phyloP scores from a whole-genome alignment of 2,113 vertebrate species.

The Perca flavescens region DNA sequence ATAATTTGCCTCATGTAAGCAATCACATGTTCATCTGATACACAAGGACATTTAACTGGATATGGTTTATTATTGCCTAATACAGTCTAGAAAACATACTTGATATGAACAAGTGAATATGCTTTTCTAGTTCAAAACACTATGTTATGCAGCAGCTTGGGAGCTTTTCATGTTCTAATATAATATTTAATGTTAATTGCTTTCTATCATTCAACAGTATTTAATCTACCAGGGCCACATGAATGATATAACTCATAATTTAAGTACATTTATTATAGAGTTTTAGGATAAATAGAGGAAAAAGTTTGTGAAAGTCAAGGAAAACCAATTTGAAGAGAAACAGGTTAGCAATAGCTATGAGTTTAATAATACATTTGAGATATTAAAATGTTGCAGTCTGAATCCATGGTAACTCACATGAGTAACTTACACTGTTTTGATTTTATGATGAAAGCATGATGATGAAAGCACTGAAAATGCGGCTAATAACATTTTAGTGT shows the following conservation, averaged over 20 bases:
- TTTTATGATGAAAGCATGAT: constrained; percentile 39
- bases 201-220: background rate
- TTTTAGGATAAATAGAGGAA: background rate
- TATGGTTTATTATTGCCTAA: background rate
- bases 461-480: constrained; percentile 47
- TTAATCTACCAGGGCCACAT: background rate
- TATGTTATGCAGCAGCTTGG: background rate
- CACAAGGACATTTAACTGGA: background rate
- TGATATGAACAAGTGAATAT: background rate
- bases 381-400: constrained; percentile 30
- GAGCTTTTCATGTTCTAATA: background rate
- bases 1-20: background rate
- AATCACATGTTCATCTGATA: background rate
- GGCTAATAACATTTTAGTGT: constrained; percentile 45
- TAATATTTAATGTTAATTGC: background rate
- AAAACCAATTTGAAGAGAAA: background rate
- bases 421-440: constrained; percentile 19
- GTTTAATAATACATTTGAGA: constrained; percentile 38
- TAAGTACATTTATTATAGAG: background rate
- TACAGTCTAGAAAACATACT: background rate
- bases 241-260: background rate
- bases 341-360: background rate
- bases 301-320: constrained; percentile 2
- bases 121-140: background rate
- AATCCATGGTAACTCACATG: constrained; percentile 44